Base-by-base conservation (phyloP, 2,797 vertebrate species). In the Coreius guichenoti region DNA sequence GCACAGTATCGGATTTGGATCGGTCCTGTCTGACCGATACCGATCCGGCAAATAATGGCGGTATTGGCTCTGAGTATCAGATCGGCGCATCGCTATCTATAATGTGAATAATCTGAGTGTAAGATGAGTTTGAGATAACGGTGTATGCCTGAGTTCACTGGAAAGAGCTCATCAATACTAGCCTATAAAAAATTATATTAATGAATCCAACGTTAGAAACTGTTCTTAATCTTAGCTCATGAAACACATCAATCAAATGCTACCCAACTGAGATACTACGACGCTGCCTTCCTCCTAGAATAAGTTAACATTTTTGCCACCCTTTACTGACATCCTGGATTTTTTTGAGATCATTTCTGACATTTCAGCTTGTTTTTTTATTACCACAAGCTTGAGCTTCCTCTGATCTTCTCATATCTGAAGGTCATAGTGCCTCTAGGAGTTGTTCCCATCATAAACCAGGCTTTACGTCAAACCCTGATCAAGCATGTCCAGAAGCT, bases 251-350 rank as follows among this genome's bases (percentile, higher is more conserved):
- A 13, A 14, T 47, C 56, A 43, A 63, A 79, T 29, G 36, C 29
- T 45, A 45, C 76, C 16, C 2, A 56, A 19, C 23, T 36, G 16
- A 21, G 47, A 21, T 33, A 17, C 7, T 3, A 77, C 39, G 75
- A 77, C 33, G 75, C 54, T 82, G 33, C 54, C 54, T 73, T 33
- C 54, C 81, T 72, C 61, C 81, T 43, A 73, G 81, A 54, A 43
- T 5, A 72, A 19, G 69, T 73, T 73, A 82, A 82, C 69, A 82
- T 81, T 56, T 81, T 36, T 39, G 39, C 13, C 79, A 69, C 63
- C 16, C 23, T 45, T 26, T 47, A 33, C 36, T 31, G 29, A 63
- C 54, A 29, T 16, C 81, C 19, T 74, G 67, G 51, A 19, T 23
- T 54, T 54, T 29, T 16, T 1, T 63, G 1, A 1, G 16, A 33